These are phyloP conservation scores for Electrophaes corylata DNA, from an alignment of 2,888 invertebrate species.

Conservation along the genomic window DNA sequence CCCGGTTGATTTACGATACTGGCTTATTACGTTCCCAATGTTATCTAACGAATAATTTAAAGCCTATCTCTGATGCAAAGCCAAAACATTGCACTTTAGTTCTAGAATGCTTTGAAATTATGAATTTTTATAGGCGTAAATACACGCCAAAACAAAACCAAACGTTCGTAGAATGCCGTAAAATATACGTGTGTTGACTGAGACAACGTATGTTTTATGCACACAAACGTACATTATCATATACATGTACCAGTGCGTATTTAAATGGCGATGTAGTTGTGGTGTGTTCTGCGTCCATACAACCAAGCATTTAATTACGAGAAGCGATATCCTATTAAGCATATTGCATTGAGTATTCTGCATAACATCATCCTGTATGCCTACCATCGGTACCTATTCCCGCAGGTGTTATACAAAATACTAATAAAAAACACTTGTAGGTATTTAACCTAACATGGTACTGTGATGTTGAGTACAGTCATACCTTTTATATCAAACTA, in stretches of 20 bases:
- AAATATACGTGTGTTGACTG: slow-evolving; percentile 49
- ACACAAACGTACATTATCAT: slow-evolving; percentile 46
- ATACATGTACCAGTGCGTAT: slow-evolving; percentile 35
- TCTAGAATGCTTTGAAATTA: slow-evolving; percentile 25
- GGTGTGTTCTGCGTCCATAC: slow-evolving; percentile 37
- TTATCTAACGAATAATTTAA: slow-evolving; percentile 22
- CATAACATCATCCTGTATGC: slow-evolving; percentile 24
- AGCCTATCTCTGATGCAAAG: background rate
- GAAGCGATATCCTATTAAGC: slow-evolving; percentile 49
- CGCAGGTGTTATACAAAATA: no score
- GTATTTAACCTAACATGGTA: no score
- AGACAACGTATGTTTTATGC: slow-evolving; percentile 39
- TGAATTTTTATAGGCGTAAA: slow-evolving; percentile 35
- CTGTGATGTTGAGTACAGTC: slow-evolving; percentile 1
- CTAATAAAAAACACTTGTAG: no score
- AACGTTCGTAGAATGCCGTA: slow-evolving; percentile 46
- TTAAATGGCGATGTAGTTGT: slow-evolving; percentile 26
- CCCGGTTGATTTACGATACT: slow-evolving; percentile 76
- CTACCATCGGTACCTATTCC: slow-evolving; percentile 14
- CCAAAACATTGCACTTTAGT: background rate
- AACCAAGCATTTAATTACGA: slow-evolving; percentile 51
- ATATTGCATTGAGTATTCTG: slow-evolving; percentile 42
- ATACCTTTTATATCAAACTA: background rate
- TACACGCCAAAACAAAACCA: slow-evolving; percentile 44
- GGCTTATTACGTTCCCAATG: slow-evolving; percentile 51